Percentiles rank a stretch among this genome's conserved stretches.
Evolutionary conservation across 2,113 vertebrate species (phyloP).

Genomic region (Crocuta crocuta): DNA sequence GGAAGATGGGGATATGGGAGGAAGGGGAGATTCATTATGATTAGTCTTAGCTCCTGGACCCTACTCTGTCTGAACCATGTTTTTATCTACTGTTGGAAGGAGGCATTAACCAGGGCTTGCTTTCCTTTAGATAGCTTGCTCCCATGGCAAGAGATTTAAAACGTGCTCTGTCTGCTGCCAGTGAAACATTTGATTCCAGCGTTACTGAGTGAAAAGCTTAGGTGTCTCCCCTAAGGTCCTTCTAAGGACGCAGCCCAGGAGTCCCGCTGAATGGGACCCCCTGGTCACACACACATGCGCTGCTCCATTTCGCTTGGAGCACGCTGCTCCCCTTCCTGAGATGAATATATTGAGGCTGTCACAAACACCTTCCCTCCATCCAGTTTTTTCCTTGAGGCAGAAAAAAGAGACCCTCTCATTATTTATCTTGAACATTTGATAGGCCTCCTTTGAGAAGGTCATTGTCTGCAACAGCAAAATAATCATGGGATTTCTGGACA

Average conservation of each 20-base stretch:
- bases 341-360: constrained; percentile 62
- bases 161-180: background rate
- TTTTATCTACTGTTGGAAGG: constrained; percentile 62
- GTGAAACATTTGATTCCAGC: background rate
- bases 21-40: background rate
- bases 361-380: constrained; percentile 68
- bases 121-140: constrained; percentile 66
- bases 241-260: background rate
- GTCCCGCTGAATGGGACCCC: background rate
- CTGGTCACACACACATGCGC: background rate
- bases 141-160: constrained; percentile 49
- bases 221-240: background rate
- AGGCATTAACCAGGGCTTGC: constrained; percentile 50
- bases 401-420: constrained; percentile 78
- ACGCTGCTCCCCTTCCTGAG: constrained; percentile 49
- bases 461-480: constrained; percentile 85
- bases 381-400: constrained; percentile 74
- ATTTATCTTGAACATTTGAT: constrained; percentile 83
- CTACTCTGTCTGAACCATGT: constrained; percentile 8
- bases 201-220: background rate
- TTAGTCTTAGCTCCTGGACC: constrained; percentile 41
- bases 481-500: constrained; percentile 84
- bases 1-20: background rate
- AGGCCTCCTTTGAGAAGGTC: constrained; percentile 82
- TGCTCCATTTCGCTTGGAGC: background rate